phyloP scores from a whole-genome alignment of 2,113 vertebrate species.

The Gambusia affinis region DNA sequence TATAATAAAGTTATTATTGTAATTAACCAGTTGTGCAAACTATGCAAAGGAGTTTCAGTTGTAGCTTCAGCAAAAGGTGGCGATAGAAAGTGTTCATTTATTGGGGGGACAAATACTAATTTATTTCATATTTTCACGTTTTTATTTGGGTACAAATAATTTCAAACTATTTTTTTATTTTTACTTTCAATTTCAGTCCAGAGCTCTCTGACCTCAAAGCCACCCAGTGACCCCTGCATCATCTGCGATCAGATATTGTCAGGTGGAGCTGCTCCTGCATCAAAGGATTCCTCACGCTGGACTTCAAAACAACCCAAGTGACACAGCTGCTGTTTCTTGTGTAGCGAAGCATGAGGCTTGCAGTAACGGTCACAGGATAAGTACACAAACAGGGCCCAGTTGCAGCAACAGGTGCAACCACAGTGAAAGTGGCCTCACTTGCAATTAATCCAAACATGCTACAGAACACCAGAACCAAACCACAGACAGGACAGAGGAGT shows the following conservation, averaged over 20 bases:
- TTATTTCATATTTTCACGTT: no score
- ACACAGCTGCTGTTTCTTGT: constrained; percentile 75
- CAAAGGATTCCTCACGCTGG: constrained; percentile 40
- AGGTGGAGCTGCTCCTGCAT: constrained; percentile 4
- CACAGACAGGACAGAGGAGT: constrained; percentile 56
- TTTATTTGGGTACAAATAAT: no score
- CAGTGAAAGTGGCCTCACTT: constrained; percentile 62
- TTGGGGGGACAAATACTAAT: no score
- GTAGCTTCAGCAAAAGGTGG: no score
- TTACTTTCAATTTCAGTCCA: no score
- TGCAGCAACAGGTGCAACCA: constrained; percentile 69
- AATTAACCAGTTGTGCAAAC: no score
- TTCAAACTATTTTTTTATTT: no score
- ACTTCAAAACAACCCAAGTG: constrained; percentile 63
- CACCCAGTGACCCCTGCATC: background rate
- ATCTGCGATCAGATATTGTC: background rate
- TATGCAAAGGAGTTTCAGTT: no score
- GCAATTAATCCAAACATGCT: constrained; percentile 40
- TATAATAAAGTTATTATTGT: no score
- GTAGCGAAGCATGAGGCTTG: constrained; percentile 68
- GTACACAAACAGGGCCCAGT: constrained; percentile 73
- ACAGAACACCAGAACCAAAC: constrained; percentile 34
- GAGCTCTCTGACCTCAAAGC: background rate
- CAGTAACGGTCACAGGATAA: constrained; percentile 71
- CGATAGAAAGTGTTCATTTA: no score